These are phyloP conservation scores for Metalampra italica DNA, from an alignment of 2,888 invertebrate genomes.

Conservation along the genomic window DNA sequence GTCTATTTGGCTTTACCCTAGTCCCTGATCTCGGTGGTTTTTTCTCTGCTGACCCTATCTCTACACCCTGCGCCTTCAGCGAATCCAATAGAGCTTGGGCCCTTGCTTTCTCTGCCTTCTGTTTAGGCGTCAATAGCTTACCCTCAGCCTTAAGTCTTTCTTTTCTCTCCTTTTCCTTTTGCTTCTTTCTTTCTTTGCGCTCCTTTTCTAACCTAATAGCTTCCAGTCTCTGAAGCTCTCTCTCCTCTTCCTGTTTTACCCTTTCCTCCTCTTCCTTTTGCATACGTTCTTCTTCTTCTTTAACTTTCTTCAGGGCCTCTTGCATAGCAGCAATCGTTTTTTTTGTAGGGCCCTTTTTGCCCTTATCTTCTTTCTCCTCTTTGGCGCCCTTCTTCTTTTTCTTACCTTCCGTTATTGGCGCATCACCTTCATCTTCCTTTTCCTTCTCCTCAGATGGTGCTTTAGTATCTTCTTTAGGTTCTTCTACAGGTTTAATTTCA, in stretches of 20 bases:
- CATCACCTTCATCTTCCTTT: slow-evolving; percentile 50
- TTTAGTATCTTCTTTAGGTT: slow-evolving; percentile 59
- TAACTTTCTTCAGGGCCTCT: slow-evolving; percentile 91
- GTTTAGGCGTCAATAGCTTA: slow-evolving; percentile 94
- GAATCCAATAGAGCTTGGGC: slow-evolving; percentile 94
- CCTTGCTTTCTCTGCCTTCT: slow-evolving; percentile 93
- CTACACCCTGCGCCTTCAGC: slow-evolving; percentile 92
- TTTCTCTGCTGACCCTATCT: slow-evolving; percentile 85
- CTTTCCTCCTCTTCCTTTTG: slow-evolving; percentile 89
- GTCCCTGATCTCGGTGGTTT: slow-evolving; percentile 83
- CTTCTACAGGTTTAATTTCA: slow-evolving; percentile 38
- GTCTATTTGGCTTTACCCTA: slow-evolving; percentile 83
- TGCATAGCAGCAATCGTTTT: slow-evolving; percentile 95
- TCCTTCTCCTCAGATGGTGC: slow-evolving; percentile 52
- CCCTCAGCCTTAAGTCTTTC: slow-evolving; percentile 98
- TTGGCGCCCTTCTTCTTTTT: slow-evolving; percentile 62
- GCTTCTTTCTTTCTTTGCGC: slow-evolving; percentile 91
- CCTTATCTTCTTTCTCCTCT: slow-evolving; percentile 77
- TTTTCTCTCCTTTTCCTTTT: slow-evolving; percentile 94
- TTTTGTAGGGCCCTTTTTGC: slow-evolving; percentile 87
- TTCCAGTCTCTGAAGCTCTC: slow-evolving; percentile 85
- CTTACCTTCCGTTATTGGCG: slow-evolving; percentile 53
- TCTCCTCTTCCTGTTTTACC: slow-evolving; percentile 84
- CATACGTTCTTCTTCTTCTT: slow-evolving; percentile 91
- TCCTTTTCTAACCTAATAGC: slow-evolving; percentile 90